Percentiles rank a stretch among this genome's conserved stretches.
Evolutionary conservation across 2,888 invertebrate species (phyloP).

Genomic region (Aphrophora alni): DNA sequence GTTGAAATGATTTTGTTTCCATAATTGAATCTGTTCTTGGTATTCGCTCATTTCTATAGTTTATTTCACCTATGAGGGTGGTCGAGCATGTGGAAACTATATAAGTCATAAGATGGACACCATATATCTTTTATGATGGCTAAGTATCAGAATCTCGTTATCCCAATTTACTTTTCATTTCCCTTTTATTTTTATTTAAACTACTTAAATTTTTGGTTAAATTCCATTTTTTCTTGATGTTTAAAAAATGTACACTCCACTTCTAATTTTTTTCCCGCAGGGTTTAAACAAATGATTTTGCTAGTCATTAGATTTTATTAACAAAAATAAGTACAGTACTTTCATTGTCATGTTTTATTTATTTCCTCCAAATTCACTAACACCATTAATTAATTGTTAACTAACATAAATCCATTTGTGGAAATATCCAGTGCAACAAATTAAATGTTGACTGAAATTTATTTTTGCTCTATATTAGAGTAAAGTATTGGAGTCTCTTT

Average conservation of each 20-base stretch:
- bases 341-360: no score
- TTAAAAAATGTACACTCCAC: no score
- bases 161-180: no score
- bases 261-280: not conserved
- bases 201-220: no score
- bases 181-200: no score
- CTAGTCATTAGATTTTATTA: not conserved
- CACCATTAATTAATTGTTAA: no score
- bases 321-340: not conserved
- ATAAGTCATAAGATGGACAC: not conserved
- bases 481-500: not conserved
- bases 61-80: slow-evolving; percentile 45
- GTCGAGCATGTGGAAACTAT: not conserved
- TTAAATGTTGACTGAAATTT: not conserved
- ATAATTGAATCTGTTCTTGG: slow-evolving; percentile 28
- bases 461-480: not conserved
- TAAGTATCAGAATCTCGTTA: not conserved
- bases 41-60: slow-evolving; percentile 26
- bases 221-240: no score
- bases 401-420: no score
- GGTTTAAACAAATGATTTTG: not conserved
- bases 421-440: not conserved
- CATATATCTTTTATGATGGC: not conserved
- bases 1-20: slow-evolving; percentile 41
- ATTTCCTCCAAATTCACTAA: no score